Evolutionary conservation across 30 jellyfish, hydroid and myxozoan genomes (phyloP).

Genomic region (Cassiopea andromeda): DNA sequence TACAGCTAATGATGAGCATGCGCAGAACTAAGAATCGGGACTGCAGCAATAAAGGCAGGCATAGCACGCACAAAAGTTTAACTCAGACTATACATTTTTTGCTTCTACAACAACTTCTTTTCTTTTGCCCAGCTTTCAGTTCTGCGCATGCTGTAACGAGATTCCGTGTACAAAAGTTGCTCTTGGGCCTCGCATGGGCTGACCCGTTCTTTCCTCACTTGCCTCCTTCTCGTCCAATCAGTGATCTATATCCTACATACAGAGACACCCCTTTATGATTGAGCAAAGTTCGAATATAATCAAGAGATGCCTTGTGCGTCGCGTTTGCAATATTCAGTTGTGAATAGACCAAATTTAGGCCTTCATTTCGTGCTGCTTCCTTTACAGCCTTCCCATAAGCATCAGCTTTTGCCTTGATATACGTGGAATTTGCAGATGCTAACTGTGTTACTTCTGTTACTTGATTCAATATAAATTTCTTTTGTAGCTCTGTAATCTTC

Average conservation of each 20-base stretch:
- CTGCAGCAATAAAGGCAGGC: no score
- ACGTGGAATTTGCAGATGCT: constrained; percentile 14
- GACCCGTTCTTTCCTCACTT: background rate
- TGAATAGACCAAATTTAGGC: constrained; percentile 21
- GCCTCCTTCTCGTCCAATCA: constrained; percentile 34
- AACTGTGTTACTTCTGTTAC: constrained; percentile 18
- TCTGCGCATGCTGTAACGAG: no score
- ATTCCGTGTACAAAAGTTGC: no score
- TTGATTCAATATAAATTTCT: background rate
- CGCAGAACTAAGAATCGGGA: no score
- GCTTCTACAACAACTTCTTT: no score
- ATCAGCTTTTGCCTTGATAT: constrained; percentile 35
- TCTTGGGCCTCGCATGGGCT: no score
- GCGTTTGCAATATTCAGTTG: constrained; percentile 28
- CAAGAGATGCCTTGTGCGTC: constrained; percentile 11
- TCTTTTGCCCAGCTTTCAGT: no score
- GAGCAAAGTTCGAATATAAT: constrained; percentile 20
- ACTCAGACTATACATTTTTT: no score
- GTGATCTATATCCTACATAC: constrained; percentile 8
- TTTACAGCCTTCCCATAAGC: constrained; percentile 16
- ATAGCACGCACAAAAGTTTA: no score
- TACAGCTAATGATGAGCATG: no score
- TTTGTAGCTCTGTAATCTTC: constrained; percentile 19
- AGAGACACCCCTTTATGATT: constrained; percentile 12
- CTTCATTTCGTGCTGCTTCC: constrained; percentile 28